Conservation (phyloP, 2,113 vertebrate genomes). For the Microcebus murinus region DNA sequence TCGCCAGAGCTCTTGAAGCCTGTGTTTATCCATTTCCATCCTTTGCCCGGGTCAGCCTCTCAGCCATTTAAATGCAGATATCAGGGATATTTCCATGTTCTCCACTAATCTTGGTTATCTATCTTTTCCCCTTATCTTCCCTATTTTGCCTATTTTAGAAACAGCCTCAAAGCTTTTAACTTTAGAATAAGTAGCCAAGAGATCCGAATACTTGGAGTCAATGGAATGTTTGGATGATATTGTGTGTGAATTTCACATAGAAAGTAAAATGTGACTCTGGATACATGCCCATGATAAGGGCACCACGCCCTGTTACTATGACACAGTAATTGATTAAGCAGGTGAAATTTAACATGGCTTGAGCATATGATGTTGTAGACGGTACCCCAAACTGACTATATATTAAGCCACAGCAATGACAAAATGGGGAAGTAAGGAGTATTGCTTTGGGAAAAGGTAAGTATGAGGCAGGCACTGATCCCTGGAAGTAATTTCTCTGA, state of each 20-base stretch:
- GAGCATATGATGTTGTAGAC: neutral
- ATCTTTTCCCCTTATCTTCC: neutral
- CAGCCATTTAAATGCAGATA: constrained; percentile 5
- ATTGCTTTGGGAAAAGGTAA: neutral
- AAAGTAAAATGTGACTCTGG: neutral
- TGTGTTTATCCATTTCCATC: neutral
- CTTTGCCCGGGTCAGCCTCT: neutral
- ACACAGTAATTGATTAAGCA: neutral
- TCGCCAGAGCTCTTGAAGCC: neutral
- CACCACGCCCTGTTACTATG: neutral
- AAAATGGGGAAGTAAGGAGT: neutral
- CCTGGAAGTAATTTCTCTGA: neutral
- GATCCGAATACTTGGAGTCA: neutral
- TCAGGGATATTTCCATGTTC: neutral
- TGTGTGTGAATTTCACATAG: neutral
- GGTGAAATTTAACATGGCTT: neutral
- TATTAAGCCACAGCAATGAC: neutral
- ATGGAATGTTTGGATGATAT: neutral
- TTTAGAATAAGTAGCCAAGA: neutral
- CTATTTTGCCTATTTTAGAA: constrained; percentile 1
- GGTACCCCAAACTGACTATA: neutral
- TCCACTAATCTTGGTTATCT: neutral
- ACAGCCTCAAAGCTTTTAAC: neutral
- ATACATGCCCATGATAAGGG: neutral
- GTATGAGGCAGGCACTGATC: neutral